A percentile compares a stretch with the other conserved stretches of the same genome.
phyloP scores from a whole-genome alignment of 2,113 vertebrate species.

The Sylvietta virens region DNA sequence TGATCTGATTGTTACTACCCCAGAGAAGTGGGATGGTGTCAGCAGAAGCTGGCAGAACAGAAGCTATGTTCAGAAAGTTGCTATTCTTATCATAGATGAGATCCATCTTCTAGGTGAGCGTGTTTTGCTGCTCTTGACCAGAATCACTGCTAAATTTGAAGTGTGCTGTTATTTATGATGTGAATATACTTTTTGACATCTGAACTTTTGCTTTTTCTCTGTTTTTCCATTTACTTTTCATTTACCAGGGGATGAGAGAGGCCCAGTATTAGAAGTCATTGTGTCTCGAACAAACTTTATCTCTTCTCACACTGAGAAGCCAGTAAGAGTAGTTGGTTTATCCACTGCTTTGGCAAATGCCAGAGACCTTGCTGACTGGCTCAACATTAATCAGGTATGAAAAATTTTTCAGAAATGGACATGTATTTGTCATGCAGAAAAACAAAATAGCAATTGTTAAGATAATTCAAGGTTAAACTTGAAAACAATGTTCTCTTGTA shows the following conservation, averaged over 20 bases:
- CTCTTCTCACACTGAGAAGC: constrained; percentile 92
- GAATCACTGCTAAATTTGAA: background rate
- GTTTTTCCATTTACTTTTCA: background rate
- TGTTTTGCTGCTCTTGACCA: background rate
- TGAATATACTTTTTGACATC: background rate
- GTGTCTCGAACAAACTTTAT: constrained; percentile 99
- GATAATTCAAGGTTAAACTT: background rate
- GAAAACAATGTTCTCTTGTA: constrained; percentile 57
- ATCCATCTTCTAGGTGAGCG: constrained; percentile 92
- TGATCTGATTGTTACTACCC: constrained; percentile 96
- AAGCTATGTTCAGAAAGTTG: constrained; percentile 94
- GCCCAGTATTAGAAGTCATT: constrained; percentile 95
- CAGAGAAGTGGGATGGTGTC: constrained; percentile 97
- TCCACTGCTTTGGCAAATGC: constrained; percentile 97
- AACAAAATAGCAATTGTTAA: background rate
- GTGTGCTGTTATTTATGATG: background rate
- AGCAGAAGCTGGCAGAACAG: constrained; percentile 98
- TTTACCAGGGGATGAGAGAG: constrained; percentile 90
- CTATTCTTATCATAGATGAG: constrained; percentile 97
- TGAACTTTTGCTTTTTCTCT: background rate
- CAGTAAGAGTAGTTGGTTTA: constrained; percentile 91
- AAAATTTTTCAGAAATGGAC: background rate
- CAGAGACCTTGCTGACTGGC: constrained; percentile 96
- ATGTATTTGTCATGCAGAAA: background rate
- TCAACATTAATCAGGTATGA: constrained; percentile 89